phyloP scores from a whole-genome alignment of 2,888 invertebrate genomes.

The Camptogramma bilineatum region DNA sequence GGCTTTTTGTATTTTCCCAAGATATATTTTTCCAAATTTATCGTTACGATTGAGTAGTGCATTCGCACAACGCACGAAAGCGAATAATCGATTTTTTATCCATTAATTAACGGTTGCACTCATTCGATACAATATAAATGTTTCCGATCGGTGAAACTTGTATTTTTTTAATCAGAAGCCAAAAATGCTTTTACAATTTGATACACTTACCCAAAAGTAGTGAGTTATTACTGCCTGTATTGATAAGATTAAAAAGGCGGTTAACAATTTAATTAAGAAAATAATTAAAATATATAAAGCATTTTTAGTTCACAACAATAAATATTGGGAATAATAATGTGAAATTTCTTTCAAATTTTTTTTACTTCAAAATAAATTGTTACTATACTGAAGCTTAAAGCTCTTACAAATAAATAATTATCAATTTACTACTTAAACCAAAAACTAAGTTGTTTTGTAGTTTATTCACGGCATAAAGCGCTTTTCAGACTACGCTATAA shows the following conservation, averaged over 20 bases:
- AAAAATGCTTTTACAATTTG: slow-evolving; percentile 50
- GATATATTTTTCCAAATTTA: slow-evolving; percentile 45
- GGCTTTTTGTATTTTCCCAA: slow-evolving; percentile 45
- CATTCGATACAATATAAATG: slow-evolving; percentile 62
- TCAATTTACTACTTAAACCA: no score
- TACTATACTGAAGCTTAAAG: no score
- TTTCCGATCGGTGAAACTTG: slow-evolving; percentile 66
- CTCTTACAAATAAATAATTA: no score
- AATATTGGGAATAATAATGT: no score
- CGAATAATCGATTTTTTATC: slow-evolving; percentile 37
- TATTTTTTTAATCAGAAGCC: slow-evolving; percentile 53
- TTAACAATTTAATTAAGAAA: slow-evolving; percentile 5
- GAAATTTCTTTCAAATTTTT: no score
- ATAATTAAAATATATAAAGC: neutral
- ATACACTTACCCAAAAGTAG: slow-evolving; percentile 36
- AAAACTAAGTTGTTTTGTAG: no score
- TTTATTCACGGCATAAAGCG: no score
- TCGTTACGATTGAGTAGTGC: slow-evolving; percentile 51
- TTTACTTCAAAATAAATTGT: no score
- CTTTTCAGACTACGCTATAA: no score
- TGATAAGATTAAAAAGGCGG: slow-evolving; percentile 20
- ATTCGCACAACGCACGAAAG: slow-evolving; percentile 49
- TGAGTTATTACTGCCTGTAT: slow-evolving; percentile 33
- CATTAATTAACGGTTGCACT: slow-evolving; percentile 65
- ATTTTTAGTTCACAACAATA: neutral